These are phyloP conservation scores for Spicauda simplicius DNA, from an alignment of 2,888 invertebrate species.

Conservation along the genomic window DNA sequence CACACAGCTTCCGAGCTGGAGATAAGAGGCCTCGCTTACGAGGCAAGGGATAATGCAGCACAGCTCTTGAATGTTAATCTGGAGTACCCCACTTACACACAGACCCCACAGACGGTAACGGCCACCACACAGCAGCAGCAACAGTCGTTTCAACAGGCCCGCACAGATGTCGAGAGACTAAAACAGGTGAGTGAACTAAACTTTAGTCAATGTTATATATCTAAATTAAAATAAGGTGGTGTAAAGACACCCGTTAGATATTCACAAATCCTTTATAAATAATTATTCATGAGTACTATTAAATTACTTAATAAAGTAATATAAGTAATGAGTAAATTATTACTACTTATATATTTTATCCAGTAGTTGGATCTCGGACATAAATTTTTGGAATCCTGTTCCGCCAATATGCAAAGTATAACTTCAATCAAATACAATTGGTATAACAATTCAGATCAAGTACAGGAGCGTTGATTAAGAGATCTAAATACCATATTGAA, in stretches of 20 bases:
- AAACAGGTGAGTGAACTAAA: conserved; percentile 68
- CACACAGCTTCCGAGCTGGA: conserved; percentile 88
- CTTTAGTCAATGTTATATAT: background rate
- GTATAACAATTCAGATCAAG: background rate
- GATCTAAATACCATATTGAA: background rate
- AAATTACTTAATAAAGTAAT: too few species aligned
- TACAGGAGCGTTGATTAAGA: background rate
- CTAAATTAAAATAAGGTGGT: too few species aligned
- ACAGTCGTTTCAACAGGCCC: conserved; percentile 60
- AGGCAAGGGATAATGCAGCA: conserved; percentile 84
- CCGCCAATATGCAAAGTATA: too few species aligned
- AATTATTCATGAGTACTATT: too few species aligned
- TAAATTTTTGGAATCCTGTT: too few species aligned
- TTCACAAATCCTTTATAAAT: too few species aligned
- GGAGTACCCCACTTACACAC: conserved; percentile 76
- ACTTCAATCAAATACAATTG: too few species aligned
- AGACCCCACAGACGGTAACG: conserved; percentile 51
- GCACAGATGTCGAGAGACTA: conserved; percentile 77
- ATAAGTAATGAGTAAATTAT: too few species aligned
- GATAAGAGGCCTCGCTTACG: conserved; percentile 87
- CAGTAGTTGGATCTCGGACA: too few species aligned
- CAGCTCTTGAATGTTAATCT: conserved; percentile 81
- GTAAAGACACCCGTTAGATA: too few species aligned
- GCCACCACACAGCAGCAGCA: conserved; percentile 55
- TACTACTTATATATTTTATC: too few species aligned